phyloP scores from a whole-genome alignment of 2,888 invertebrate species.

The Ommatoiulus sabulosus region DNA sequence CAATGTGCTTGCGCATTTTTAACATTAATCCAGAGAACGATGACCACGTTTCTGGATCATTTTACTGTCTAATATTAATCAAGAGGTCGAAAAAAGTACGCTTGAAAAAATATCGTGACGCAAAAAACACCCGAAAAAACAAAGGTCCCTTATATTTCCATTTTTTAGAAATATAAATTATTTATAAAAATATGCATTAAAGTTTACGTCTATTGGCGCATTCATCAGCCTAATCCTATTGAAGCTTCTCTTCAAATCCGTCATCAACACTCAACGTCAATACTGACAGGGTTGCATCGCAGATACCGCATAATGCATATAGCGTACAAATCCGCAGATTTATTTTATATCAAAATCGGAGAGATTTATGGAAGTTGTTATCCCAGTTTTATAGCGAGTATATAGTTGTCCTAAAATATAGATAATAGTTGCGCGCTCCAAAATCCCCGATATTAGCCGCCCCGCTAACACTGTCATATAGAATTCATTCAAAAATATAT shows the following conservation, averaged over 20 bases:
- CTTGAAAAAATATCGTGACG: too few relatives aligned
- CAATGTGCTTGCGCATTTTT: too few relatives aligned
- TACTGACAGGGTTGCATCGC: neutral
- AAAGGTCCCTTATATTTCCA: too few relatives aligned
- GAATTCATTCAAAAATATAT: too few relatives aligned
- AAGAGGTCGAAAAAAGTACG: too few relatives aligned
- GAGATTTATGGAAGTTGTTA: neutral
- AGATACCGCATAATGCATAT: neutral
- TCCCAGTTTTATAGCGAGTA: neutral
- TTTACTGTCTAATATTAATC: too few relatives aligned
- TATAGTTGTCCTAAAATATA: neutral
- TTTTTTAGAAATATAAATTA: too few relatives aligned
- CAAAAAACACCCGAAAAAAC: too few relatives aligned
- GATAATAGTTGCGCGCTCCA: neutral
- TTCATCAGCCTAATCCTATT: neutral
- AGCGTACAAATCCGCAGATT: neutral
- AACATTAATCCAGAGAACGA: too few relatives aligned
- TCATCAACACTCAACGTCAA: neutral
- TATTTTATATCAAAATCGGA: neutral
- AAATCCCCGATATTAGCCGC: neutral
- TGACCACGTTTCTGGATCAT: too few relatives aligned
- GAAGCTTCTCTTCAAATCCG: neutral
- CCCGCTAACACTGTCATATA: too few relatives aligned
- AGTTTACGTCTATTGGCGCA: neutral
- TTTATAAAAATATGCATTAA: too few relatives aligned